Conservation (phyloP, 2,797 vertebrate species). For the Geotrypetes seraphini region DNA sequence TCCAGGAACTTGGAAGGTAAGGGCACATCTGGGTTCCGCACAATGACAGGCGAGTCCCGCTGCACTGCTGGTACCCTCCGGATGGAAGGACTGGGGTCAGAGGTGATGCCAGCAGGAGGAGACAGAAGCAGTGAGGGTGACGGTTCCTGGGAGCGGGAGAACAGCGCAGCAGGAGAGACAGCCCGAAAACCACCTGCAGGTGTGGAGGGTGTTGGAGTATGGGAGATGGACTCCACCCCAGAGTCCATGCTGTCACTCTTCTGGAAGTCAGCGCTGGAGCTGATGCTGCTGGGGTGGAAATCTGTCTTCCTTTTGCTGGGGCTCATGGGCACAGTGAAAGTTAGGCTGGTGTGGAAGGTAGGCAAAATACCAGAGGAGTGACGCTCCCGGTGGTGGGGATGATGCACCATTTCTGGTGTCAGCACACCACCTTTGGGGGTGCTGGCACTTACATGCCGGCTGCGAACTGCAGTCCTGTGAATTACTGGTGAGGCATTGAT, state of each 20-base stretch:
- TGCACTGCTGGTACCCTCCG: constrained; percentile 64
- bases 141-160: constrained; percentile 55
- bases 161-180: constrained; percentile 49
- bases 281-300: constrained; percentile 50
- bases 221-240: constrained; percentile 63
- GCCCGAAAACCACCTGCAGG: constrained; percentile 41
- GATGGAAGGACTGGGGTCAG: constrained; percentile 58
- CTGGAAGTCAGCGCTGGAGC: constrained; percentile 59
- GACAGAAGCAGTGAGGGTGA: constrained; percentile 76
- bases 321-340: constrained; percentile 84
- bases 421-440: constrained; percentile 52
- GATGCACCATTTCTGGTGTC: constrained; percentile 48
- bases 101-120: constrained; percentile 68
- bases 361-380: constrained; percentile 64
- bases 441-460: constrained; percentile 64
- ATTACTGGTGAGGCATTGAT: constrained; percentile 73
- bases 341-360: constrained; percentile 74
- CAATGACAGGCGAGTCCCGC: constrained; percentile 81
- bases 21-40: constrained; percentile 81
- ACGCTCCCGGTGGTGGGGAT: constrained; percentile 59
- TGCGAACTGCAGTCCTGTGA: constrained; percentile 60
- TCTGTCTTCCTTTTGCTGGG: constrained; percentile 76
- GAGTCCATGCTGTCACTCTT: constrained; percentile 53
- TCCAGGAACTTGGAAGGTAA: constrained; percentile 48
- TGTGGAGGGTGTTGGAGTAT: constrained; percentile 52